A percentile compares a stretch with the other conserved stretches of the same genome.
Conservation (phyloP, 2,113 vertebrate species). For the Neolamprologus brichardi region DNA sequence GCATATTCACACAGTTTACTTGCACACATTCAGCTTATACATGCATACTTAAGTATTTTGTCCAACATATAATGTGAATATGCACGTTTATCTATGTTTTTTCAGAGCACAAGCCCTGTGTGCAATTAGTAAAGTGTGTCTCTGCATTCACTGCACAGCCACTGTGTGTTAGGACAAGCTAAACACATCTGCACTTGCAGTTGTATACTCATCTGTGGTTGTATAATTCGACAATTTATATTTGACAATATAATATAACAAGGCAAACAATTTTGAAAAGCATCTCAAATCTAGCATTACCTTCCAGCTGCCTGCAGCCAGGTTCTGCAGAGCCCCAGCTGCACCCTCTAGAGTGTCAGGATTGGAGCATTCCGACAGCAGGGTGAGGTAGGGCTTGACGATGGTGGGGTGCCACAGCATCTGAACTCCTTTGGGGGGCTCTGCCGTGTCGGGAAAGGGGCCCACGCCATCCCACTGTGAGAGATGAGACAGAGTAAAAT, state of each 20-base stretch:
- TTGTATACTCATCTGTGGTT: background rate
- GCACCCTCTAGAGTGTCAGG: constrained; percentile 97
- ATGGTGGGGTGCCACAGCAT: constrained; percentile 99
- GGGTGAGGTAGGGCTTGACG: constrained; percentile 99
- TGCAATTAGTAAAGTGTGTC: background rate
- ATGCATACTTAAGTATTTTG: background rate
- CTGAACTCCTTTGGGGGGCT: constrained; percentile 97
- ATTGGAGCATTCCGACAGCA: constrained; percentile 99
- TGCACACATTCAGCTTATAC: background rate
- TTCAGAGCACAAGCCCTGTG: background rate
- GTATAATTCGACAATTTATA: background rate
- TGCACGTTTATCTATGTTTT: background rate
- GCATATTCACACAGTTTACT: background rate
- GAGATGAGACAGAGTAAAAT: background rate
- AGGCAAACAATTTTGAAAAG: background rate
- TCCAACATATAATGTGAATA: background rate
- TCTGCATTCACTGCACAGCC: background rate
- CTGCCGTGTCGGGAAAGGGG: constrained; percentile 90
- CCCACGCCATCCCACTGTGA: constrained; percentile 95
- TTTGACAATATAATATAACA: background rate
- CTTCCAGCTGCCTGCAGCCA: constrained; percentile 99
- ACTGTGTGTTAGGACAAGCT: background rate
- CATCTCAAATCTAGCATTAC: constrained; percentile 57
- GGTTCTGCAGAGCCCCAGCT: constrained; percentile 95
- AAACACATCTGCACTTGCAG: background rate